phyloP scores from a whole-genome alignment of 2,113 vertebrate genomes.

The Haplotaxodon microlepis region DNA sequence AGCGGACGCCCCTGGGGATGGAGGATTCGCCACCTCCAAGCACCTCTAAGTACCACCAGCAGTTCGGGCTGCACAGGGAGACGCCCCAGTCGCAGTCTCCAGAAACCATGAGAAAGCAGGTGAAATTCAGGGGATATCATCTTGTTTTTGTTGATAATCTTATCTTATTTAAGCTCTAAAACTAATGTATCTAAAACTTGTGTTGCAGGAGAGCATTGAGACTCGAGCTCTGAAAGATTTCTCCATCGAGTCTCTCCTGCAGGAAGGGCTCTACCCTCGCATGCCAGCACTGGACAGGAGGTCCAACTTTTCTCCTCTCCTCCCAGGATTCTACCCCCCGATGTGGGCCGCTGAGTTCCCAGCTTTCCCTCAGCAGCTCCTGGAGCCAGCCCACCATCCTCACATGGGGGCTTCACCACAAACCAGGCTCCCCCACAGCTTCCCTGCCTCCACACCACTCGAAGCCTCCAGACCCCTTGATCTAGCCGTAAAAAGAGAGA shows the following conservation, averaged over 20 bases:
- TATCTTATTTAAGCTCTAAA: neutral
- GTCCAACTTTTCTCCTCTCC: constrained; percentile 79
- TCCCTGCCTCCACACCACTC: constrained; percentile 64
- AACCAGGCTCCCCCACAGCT: constrained; percentile 62
- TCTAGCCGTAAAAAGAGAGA: constrained; percentile 88
- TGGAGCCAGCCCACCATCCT: constrained; percentile 48
- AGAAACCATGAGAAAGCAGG: constrained; percentile 53
- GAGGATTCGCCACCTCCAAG: constrained; percentile 60
- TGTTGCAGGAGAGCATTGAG: constrained; percentile 63
- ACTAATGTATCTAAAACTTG: neutral
- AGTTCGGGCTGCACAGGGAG: constrained; percentile 67
- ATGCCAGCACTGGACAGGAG: constrained; percentile 80
- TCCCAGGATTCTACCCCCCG: constrained; percentile 88
- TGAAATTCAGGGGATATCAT: neutral
- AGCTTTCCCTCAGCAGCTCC: constrained; percentile 78
- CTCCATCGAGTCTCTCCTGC: constrained; percentile 90
- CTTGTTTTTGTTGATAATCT: neutral
- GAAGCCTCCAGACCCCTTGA: constrained; percentile 81
- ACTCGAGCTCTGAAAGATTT: constrained; percentile 84
- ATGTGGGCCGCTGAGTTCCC: constrained; percentile 85
- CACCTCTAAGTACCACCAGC: constrained; percentile 78
- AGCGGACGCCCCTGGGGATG: constrained; percentile 19
- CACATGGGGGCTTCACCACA: constrained; percentile 52
- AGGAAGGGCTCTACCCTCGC: constrained; percentile 91
- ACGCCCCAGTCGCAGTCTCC: constrained; percentile 32